Conservation (phyloP, 1,140 invertebrate species). For the Macrocentrus cingulum region DNA sequence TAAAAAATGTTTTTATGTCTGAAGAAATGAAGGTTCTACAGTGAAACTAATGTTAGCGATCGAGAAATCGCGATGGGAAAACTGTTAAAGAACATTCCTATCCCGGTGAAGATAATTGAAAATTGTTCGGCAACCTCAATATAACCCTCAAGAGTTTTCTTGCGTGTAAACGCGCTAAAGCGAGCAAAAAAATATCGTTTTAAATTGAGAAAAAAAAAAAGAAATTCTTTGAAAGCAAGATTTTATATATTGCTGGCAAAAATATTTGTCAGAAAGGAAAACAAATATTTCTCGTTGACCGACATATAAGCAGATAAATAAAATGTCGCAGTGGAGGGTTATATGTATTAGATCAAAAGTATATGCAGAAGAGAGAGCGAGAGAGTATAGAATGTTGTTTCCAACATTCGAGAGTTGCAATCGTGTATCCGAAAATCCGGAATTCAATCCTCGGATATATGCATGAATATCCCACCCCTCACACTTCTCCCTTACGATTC, state of each 20-base stretch:
- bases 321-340: background rate
- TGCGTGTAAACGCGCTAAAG: background rate
- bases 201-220: conserved; percentile 1
- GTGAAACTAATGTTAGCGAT: no score
- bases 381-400: no score
- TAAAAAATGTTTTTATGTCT: no score
- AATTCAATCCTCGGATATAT: conserved; percentile 18
- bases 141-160: conserved; percentile 2
- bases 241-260: no score
- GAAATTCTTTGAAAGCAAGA: no score
- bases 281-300: conserved; percentile 9
- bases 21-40: no score
- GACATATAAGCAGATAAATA: conserved; percentile 18
- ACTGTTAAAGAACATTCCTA: conserved; percentile 11
- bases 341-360: conserved; percentile 2
- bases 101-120: conserved; percentile 11
- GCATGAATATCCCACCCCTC: conserved; percentile 4
- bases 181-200: background rate
- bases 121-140: conserved; percentile 12
- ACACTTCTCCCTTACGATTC: background rate
- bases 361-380: no score
- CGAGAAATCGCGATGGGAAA: conserved; percentile 3
- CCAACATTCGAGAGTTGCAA: conserved; percentile 12
- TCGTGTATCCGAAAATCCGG: conserved; percentile 21
- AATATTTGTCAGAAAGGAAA: background rate